Evolutionary conservation across 2,113 vertebrate species (phyloP), one percentile per base, ranked within the genome.

Genomic region (Tylochromis polylepis): DNA sequence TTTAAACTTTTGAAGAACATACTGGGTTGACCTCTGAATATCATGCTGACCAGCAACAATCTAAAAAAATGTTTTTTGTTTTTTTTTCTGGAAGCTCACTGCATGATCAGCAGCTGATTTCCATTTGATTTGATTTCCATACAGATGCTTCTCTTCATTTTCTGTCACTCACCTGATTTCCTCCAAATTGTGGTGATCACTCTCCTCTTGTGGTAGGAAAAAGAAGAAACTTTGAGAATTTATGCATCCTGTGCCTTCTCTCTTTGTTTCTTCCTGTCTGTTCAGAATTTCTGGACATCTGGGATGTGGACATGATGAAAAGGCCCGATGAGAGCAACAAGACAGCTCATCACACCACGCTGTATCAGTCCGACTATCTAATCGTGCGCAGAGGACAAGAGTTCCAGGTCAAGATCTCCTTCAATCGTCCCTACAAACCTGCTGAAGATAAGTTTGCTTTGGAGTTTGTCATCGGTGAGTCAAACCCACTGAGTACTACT

Each of bases 381-480:
- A 97, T 99, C 11, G 96, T 99, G 4, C 97, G 98, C 1, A 95
- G 99, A 12, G 98, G 97, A 1, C 98, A 99, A 82, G 6, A 96
- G 91, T 99, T 98, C 95, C 94, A 96, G 75, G 79, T 99, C 49
- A 96, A 96, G 86, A 90, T 99, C 58, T 94, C 94, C 62, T 99
- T 99, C 93, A 95, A 92, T 84, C 97, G 97, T 1, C 93, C 97
- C 3, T 99, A 98, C 72, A 87, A 94, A 2, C 96, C 97, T 8
- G 83, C 46, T 3, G 88, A 85, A 0, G 98, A 99, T 95, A 87
- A 95, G 5, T 96, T 99, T n/a, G 97, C 97, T 75, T 29, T 99
- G 84, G 98, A 99, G 90, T 98, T 97, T 87, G 90, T 97, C 85
- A 99, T 99, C 10, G 98, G 99, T 99, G 91, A 97, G 98, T 90